phyloP scores from a whole-genome alignment of 2,797 vertebrate species.

The Enteromius thamalakanensis region DNA sequence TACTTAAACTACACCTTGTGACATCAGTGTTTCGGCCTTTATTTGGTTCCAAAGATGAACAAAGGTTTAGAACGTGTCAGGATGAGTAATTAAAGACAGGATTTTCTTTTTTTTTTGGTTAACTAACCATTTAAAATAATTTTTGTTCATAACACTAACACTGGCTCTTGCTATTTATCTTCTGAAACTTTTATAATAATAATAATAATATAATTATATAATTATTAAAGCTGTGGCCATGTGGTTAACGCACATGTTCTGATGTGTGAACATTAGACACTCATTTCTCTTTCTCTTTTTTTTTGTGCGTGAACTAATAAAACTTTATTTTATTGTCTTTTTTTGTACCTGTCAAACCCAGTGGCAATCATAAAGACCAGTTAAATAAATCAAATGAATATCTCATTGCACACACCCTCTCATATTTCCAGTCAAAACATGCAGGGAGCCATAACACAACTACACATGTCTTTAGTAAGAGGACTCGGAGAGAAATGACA shows the following conservation, averaged over 20 bases:
- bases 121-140: background rate
- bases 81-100: too few relatives aligned
- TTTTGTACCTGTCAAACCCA: background rate
- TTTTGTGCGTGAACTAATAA: background rate
- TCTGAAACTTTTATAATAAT: background rate
- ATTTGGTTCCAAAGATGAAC: too few relatives aligned
- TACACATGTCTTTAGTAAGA: background rate
- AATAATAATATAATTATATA: background rate
- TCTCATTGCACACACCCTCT: conserved; percentile 10
- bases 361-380: background rate
- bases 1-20: too few relatives aligned
- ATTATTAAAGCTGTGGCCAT: background rate
- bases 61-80: too few relatives aligned
- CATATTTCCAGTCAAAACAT: conserved; percentile 33
- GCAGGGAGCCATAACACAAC: background rate
- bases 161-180: background rate
- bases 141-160: background rate
- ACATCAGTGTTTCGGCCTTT: too few relatives aligned
- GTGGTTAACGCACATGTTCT: background rate
- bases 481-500: background rate
- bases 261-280: background rate
- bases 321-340: background rate
- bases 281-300: background rate
- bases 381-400: background rate
- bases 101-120: background rate